Evolutionary conservation across 2,797 vertebrate species (phyloP).

Genomic region (Adrianichthys oophorus): DNA sequence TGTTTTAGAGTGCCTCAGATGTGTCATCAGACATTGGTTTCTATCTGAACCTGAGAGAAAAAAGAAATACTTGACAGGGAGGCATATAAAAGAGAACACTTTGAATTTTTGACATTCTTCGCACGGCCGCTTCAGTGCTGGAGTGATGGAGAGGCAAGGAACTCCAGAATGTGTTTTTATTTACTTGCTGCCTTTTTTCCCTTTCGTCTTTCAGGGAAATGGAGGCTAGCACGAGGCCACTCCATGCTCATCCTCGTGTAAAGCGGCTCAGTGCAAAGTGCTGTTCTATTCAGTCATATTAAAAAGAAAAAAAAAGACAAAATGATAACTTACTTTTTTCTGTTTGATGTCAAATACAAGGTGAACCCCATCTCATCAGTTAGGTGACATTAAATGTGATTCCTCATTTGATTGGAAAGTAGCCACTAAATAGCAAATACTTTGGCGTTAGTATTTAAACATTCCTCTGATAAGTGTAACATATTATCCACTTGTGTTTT

Average conservation of each 20-base stretch:
- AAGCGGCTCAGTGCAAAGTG: constrained; percentile 56
- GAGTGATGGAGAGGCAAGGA: constrained; percentile 69
- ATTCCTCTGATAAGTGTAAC: too few relatives aligned
- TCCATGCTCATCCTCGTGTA: constrained; percentile 71
- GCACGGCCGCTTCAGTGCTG: constrained; percentile 74
- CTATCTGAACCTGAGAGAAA: constrained; percentile 73
- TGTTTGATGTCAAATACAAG: constrained; percentile 56
- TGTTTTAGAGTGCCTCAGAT: constrained; percentile 75
- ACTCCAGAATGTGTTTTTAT: constrained; percentile 63
- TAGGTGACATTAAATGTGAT: constrained; percentile 50
- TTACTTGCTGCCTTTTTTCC: constrained; percentile 71
- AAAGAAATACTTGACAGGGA: constrained; percentile 79
- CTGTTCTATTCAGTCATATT: constrained; percentile 63
- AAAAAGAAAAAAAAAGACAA: constrained; percentile 27
- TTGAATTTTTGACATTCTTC: constrained; percentile 74
- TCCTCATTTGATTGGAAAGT: constrained; percentile 42
- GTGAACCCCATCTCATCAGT: constrained; percentile 52
- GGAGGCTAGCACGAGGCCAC: constrained; percentile 71
- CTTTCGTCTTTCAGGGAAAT: constrained; percentile 64
- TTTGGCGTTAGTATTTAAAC: too few relatives aligned
- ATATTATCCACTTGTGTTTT: constrained; percentile 32
- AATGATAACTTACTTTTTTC: constrained; percentile 57
- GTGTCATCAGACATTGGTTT: constrained; percentile 79
- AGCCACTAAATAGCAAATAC: constrained; percentile 8
- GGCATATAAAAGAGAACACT: constrained; percentile 75